phyloP scores from a whole-genome alignment of 2,113 vertebrate species.

The Cairina moschata region DNA sequence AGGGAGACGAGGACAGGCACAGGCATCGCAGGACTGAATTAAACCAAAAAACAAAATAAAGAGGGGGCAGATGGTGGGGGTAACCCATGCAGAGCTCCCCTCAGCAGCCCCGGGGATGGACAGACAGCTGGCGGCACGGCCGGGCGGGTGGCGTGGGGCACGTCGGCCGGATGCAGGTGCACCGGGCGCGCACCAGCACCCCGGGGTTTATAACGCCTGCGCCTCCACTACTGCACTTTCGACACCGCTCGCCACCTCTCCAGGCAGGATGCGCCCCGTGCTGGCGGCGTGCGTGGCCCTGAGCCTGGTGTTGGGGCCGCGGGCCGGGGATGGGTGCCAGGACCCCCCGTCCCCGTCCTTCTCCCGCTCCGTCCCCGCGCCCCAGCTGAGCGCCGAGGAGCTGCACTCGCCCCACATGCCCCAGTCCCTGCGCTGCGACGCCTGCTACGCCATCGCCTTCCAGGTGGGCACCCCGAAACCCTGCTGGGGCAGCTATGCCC shows the following conservation, averaged over 20 bases:
- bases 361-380: not conserved
- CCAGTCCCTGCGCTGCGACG: slow-evolving; percentile 68
- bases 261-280: not conserved
- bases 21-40: rapidly evolving
- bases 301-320: not conserved
- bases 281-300: slow-evolving; percentile 15
- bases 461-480: slow-evolving; percentile 43
- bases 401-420: slow-evolving; percentile 73
- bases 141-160: not conserved
- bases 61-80: rapidly evolving
- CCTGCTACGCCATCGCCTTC: slow-evolving; percentile 73
- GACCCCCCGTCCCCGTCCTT: rapidly evolving
- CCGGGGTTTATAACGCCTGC: not conserved
- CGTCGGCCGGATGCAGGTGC: slow-evolving; percentile 52
- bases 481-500: too few relatives aligned
- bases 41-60: not conserved
- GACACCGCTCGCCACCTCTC: not conserved
- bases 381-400: slow-evolving; percentile 73
- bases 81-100: rapidly evolving
- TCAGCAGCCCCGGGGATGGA: not conserved
- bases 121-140: not conserved
- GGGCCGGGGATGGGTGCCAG: not conserved
- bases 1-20: too few relatives aligned
- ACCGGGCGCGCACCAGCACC: rapidly evolving
- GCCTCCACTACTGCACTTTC: rapidly evolving